Base-by-base conservation (phyloP, 2,113 vertebrate genomes). In the Sceloporus tristichus region DNA sequence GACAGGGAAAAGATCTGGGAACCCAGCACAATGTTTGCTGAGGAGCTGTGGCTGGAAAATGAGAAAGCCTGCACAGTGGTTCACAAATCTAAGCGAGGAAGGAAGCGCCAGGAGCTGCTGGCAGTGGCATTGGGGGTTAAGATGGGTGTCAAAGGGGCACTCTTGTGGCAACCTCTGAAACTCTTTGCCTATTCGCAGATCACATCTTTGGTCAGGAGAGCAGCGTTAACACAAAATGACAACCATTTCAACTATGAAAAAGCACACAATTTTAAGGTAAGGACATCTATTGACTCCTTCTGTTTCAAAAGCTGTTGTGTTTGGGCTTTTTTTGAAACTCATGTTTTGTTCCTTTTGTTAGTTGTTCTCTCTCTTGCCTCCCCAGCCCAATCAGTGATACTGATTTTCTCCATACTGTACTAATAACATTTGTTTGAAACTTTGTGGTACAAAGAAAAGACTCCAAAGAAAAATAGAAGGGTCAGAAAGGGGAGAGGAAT, bases 231-330 rank as follows among this genome's bases (percentile, higher is more conserved):
- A 70, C 98, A 99, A 85, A 98, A 97, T 0, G 98, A 99, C 97
- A 99, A 98, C 96, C 97, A 98, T 88, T 98, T 97, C 97, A 98
- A 97, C 95, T 99, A 99, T 70, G 98, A 99, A 95, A 99, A 99
- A 97, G 97, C 98, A 90, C 99, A 99, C 96, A 99, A 99, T 97
- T 99, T 99, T 90, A 99, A 99, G 98, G 99, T 99, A 97, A 98
- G 97, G 27, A n/a, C 38, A 2, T 16, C 29, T 79, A 85, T 21
- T 25, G 73, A 16, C 68, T 80, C 2, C 85, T 88, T 86, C 40
- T 10, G 2, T 19, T 23, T 42, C 5, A 3, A 53, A 88, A 86
- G 71, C 91, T 80, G 18, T 53, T 68, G 42, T 27, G 92, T 70
- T 38, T 16, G 34, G 1, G 34, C 48, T 59, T 59, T 59, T 62